These are phyloP conservation scores for Monochamus alternatus DNA, from an alignment of 2,888 invertebrate species.

Conservation along the genomic window DNA sequence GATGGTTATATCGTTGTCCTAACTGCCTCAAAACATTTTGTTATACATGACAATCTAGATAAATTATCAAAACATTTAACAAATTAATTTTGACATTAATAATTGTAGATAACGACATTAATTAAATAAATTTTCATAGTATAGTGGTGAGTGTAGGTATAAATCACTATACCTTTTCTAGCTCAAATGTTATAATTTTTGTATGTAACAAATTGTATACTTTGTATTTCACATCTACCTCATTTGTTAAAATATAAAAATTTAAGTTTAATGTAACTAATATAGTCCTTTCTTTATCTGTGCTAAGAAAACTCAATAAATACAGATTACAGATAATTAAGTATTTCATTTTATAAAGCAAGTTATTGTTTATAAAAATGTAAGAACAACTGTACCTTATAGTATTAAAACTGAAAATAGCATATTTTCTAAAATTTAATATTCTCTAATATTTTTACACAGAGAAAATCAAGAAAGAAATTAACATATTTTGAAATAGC, in stretches of 20 bases:
- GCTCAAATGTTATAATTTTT: no score
- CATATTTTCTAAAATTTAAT: no score
- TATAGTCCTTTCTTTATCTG: not conserved
- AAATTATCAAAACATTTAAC: not conserved
- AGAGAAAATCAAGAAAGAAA: no score
- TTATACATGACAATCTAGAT: no score
- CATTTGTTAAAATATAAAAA: not conserved
- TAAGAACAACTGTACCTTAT: no score
- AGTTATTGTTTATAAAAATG: not conserved
- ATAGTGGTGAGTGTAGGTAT: no score
- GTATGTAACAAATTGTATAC: not conserved
- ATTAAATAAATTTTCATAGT: not conserved
- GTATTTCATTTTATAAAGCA: not conserved
- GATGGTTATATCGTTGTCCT: no score
- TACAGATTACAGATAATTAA: not conserved
- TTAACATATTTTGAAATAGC: no score
- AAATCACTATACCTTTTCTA: no score
- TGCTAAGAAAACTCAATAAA: not conserved
- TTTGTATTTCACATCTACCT: not conserved
- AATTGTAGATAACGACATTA: not conserved
- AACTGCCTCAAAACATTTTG: no score
- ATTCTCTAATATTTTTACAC: no score
- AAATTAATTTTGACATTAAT: not conserved
- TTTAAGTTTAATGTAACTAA: not conserved
- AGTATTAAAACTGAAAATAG: no score